Base-by-base conservation (phyloP, 2,797 vertebrate species). In the Echiichthys vipera region DNA sequence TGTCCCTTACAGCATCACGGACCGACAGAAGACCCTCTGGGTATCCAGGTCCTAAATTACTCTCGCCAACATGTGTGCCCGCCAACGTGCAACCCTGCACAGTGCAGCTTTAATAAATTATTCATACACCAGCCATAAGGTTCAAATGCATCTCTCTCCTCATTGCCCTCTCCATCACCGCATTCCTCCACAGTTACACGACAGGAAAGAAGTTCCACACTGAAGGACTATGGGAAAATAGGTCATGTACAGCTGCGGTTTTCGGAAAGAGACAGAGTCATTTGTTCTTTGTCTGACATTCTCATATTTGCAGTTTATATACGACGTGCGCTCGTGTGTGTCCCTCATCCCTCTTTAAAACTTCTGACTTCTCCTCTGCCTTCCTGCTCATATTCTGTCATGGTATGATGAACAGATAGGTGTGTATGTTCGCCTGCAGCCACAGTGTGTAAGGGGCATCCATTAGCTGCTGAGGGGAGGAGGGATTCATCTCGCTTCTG, bases 101-200 rank as follows among this genome's bases (percentile, higher is more conserved):
- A 57, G 43, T 50, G 57, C 71, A 45, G 47, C 67, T 66, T 59
- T 57, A 53, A 86, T 89, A 71, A 67, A 90, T 86, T 65, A 90
- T 86, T 84, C 83, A 83, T 80, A 4, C n/a, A 12, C 2, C 62
- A 7, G 61, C 74, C 64, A 78, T 76, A 55, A 73, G 71, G 71
- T 79, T 61, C 45, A 42, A 40, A 46, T 55, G 64, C 62, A 58
- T 55, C 73, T 65, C 58, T 30, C 36, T 40, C 37, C 53, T 58
- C 20, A 11, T 10, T 36, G 39, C 45, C 42, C 7, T 46, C 65
- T 56, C 29, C 30, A 25, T 65, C 64, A 36, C 45, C 15, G 29
- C 40, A 5, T 55, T 59, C 29, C 54, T 71, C 61, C 27, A 25
- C 53, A 56, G 29, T 37, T 34, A 56, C 58, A 70, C 37, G 86